Percentiles rank a stretch among this genome's conserved stretches.
Conservation (phyloP, 2,113 vertebrate genomes). For the Cyrtonyx montezumae region DNA sequence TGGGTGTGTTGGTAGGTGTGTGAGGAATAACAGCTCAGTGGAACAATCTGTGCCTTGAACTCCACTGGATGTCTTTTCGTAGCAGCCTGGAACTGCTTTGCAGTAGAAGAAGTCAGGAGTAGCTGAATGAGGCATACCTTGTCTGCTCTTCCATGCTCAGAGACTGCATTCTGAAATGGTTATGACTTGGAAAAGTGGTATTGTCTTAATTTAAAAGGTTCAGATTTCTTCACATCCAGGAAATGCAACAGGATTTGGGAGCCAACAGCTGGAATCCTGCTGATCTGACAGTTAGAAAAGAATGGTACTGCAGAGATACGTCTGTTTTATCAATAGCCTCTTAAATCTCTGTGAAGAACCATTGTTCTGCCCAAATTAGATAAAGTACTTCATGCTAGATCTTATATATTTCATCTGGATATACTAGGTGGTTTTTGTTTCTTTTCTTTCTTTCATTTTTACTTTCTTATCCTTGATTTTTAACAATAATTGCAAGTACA, state of each 20-base stretch:
- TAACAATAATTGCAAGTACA: not conserved
- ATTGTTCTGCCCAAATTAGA: not conserved
- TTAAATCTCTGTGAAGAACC: not conserved
- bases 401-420: too few relatives aligned
- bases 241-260: not conserved
- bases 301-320: not conserved
- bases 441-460: not conserved
- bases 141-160: not conserved
- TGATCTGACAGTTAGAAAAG: not conserved
- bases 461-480: not conserved
- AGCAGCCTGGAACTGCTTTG: not conserved
- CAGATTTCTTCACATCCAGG: not conserved
- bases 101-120: not conserved
- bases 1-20: too few relatives aligned
- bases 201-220: not conserved
- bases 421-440: not conserved
- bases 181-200: not conserved
- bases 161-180: not conserved
- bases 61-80: not conserved
- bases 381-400: not conserved
- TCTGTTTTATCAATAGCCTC: not conserved
- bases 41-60: not conserved
- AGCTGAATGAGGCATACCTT: not conserved
- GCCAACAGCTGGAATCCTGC: not conserved
- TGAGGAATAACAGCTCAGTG: not conserved